Base-by-base conservation (phyloP, 2,113 vertebrate species). In the Tamias sibiricus region DNA sequence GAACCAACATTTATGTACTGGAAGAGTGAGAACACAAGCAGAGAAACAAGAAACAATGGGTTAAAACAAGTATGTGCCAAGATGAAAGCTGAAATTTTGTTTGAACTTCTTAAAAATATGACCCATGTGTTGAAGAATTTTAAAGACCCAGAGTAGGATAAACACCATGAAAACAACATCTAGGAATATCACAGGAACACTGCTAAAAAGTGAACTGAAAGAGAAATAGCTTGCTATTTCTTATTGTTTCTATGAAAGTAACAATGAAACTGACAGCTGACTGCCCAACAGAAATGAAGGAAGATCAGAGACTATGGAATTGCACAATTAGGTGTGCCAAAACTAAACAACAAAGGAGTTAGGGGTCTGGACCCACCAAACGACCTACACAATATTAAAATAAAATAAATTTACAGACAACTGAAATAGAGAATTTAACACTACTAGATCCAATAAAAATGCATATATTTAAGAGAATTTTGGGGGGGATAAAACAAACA, bases 271-370 rank as follows among this genome's bases (percentile, higher is more conserved):
- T 16, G 37, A 44, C 16, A 17, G n/a, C 42, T 26, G 76, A 72
- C 52, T n/a, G 22, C 40, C 22, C 35, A 10, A 37, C 16, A 66
- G 37, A 57, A 26, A 54, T 4, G 54, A 30, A 49, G 77, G 35
- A 20, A 57, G 37, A 13, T 2, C n/a, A 10, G 3, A 7, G 10
- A 28, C 57, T 9, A 2, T 28, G 49, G 35, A 62, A 80, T 26
- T 8, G 1, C 2, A 0, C 7, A 8, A 14, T 35, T 24, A 12
- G 17, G 24, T 8, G 17, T 47, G 24, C 17, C 19, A 2, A n/a
- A 47, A 69, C 3, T 37, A 71, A 54, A 77, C 22, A 68, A 37
- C 9, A 9, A 4, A 13, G 59, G 40, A 54, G 26, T 26, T 4
- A 37, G 8, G 35, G 6, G 42, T 83, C 49, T 84, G 26, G 12